These are phyloP conservation scores for Oreochromis grahami DNA, from an alignment of 2,797 vertebrate genomes.

Conservation along the genomic window DNA sequence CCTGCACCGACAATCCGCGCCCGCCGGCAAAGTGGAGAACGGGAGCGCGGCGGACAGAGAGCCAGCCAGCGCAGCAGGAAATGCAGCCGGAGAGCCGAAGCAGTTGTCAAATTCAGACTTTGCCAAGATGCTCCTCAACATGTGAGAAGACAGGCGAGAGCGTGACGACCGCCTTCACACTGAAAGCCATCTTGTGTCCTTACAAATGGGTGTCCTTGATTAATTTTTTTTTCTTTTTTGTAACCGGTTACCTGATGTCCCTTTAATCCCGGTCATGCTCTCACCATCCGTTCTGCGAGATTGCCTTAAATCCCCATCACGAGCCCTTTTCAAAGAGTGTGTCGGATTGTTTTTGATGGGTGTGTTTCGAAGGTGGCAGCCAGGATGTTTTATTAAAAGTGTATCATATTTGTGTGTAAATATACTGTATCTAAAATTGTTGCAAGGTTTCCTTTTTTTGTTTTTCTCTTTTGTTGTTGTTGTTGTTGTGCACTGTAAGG, in stretches of 20 bases:
- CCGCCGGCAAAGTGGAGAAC: slow-evolving; percentile 80
- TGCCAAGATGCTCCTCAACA: slow-evolving; percentile 90
- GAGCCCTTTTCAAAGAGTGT: slow-evolving; percentile 15
- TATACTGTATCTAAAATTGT: slow-evolving; percentile 60
- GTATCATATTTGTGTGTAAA: slow-evolving; percentile 68
- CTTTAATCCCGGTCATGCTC: slow-evolving; percentile 46
- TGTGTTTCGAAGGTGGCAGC: slow-evolving; percentile 18
- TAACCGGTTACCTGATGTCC: slow-evolving; percentile 47
- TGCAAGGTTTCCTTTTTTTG: slow-evolving; percentile 44
- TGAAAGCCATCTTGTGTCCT: slow-evolving; percentile 83
- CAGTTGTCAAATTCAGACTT: slow-evolving; percentile 97
- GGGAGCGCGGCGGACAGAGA: slow-evolving; percentile 74
- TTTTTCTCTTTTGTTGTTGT: neutral
- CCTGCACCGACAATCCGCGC: slow-evolving; percentile 78
- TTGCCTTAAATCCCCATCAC: slow-evolving; percentile 60
- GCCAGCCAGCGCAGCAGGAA: slow-evolving; percentile 15
- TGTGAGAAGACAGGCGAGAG: slow-evolving; percentile 74
- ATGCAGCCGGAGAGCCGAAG: slow-evolving; percentile 66
- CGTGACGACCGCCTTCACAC: slow-evolving; percentile 65
- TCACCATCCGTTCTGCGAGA: slow-evolving; percentile 46
- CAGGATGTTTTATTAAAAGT: slow-evolving; percentile 44
- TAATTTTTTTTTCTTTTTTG: slow-evolving; percentile 26
- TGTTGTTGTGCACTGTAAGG: slow-evolving; percentile 37
- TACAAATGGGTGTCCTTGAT: slow-evolving; percentile 47
- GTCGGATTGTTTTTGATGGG: slow-evolving; percentile 14